Evolutionary conservation across 2,888 invertebrate genomes (phyloP), one percentile per base, ranked within the genome.

Genomic region (Gandaritis pyraliata): DNA sequence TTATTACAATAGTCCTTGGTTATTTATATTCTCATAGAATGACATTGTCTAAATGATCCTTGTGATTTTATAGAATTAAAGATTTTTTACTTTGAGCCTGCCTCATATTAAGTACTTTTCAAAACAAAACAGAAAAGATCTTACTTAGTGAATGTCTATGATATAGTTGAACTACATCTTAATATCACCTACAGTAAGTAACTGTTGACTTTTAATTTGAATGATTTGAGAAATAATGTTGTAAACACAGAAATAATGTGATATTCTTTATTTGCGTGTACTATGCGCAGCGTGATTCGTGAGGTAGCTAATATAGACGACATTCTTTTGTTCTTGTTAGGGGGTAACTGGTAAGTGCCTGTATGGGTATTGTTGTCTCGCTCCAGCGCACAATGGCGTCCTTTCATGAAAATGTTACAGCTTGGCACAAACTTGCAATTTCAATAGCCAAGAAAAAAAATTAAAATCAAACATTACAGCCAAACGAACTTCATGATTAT

Each of bases 261-360:
- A 12, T 36, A 60, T 72, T 5, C 41, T 47, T 18, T 57, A 66
- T 75, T 73, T 56, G 16, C 73, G 41, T 83, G 64, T 85, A 81
- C 87, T 66, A 49, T 64, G 50, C 39, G 63, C 64, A 72, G 64
- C 72, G 77, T 77, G 81, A 80, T 83, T 78, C 81, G 78, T 82
- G 83, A 80, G 80, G 76, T 79, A 82, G 79, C 83, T 86, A 86
- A 87, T 85, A 87, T 81, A 86, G 82, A 84, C 87, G 88, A 86
- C 85, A 86, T 81, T 80, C 83, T 87, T 88, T 88, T 84, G 85
- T 88, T 87, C 87, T 85, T 83, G 83, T 83, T 84, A 85, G 74
- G 75, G 72, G 69, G 76, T 80, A 80, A 83, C 83, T 82, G 69
- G 76, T 80, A 80, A 83, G 83, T 82, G 81, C 77, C 75, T 75